Base-by-base conservation (phyloP, 2,113 vertebrate genomes). In the Bujurquina vittata region DNA sequence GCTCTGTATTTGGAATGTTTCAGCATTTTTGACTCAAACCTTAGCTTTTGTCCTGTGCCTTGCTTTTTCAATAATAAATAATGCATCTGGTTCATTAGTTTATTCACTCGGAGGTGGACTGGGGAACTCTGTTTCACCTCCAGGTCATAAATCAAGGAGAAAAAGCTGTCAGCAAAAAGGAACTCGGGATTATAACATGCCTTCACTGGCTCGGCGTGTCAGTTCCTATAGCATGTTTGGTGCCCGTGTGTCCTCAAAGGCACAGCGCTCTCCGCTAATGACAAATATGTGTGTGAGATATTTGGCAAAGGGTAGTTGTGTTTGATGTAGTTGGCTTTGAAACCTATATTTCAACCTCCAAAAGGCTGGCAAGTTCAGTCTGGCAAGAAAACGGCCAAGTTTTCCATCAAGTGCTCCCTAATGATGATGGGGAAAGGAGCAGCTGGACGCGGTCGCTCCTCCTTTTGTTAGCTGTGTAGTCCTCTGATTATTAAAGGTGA, bases 71-170 rank as follows among this genome's bases (percentile, higher is more conserved):
- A 84, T 90, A 93, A 94, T 93, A 92, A 94, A 95, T 94, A 94
- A 94, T 93, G 88, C 91, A 94, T 92, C 84, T 90, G 89, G 84
- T 91, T 93, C 93, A 93, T 93, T 91, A 93, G 92, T 89, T 92
- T 90, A 88, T 84, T 90, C 91, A 84, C 75, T 90, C 65, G 5
- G 61, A 89, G 88, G 81, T 91, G 90, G 89, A 92, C 88, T 3
- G 79, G 88, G 81, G 84, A 92, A 89, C 90, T 91, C 87, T 80
- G 79, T 80, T 87, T 91, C 92, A 90, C 92, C 88, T 88, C 84
- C 56, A 40, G 90, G 86, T 90, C 87, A 87, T 94, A 91, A 94
- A 94, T 95, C 92, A 94, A 72, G 62, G 59, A 62, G 79, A 82
- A 84, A 80, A 75, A 62, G 77, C 86, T 92, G 92, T 92, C 93